Percentiles rank a stretch among this genome's conserved stretches.
phyloP scores from a whole-genome alignment of 2,888 invertebrate genomes.

The Cryptus viduatorius region DNA sequence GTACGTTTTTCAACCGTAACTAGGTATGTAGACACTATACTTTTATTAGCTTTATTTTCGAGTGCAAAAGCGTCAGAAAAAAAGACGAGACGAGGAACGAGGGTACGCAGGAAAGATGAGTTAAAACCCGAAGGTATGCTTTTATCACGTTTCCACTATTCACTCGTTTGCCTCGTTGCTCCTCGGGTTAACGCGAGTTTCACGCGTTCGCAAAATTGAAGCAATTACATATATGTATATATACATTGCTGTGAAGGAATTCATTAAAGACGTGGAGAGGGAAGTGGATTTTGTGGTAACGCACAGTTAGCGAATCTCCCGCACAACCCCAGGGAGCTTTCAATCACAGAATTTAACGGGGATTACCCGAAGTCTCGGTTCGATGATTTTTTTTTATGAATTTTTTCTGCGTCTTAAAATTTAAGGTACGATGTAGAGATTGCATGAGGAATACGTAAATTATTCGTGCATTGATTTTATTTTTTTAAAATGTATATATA shows the following conservation, averaged over 20 bases:
- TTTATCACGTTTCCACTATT: slow-evolving; percentile 73
- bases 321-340: background rate
- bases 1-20: background rate
- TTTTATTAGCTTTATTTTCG: slow-evolving; percentile 12
- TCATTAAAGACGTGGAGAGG: background rate
- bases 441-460: background rate
- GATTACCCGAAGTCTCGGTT: no score
- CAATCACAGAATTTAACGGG: background rate
- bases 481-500: no score
- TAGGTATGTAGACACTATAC: background rate
- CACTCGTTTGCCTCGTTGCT: slow-evolving; percentile 62
- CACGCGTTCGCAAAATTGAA: slow-evolving; percentile 66
- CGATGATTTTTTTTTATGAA: slow-evolving; percentile 1
- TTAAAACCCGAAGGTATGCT: slow-evolving; percentile 60
- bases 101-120: slow-evolving; percentile 44
- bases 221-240: slow-evolving; percentile 63
- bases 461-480: background rate
- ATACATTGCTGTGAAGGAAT: slow-evolving; percentile 35
- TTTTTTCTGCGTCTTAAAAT: slow-evolving; percentile 11
- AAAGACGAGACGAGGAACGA: slow-evolving; percentile 31
- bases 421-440: background rate
- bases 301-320: no score
- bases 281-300: background rate
- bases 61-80: slow-evolving; percentile 11
- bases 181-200: slow-evolving; percentile 56